Conservation (phyloP, 1,140 invertebrate genomes). For the Bombus difficillimus region DNA sequence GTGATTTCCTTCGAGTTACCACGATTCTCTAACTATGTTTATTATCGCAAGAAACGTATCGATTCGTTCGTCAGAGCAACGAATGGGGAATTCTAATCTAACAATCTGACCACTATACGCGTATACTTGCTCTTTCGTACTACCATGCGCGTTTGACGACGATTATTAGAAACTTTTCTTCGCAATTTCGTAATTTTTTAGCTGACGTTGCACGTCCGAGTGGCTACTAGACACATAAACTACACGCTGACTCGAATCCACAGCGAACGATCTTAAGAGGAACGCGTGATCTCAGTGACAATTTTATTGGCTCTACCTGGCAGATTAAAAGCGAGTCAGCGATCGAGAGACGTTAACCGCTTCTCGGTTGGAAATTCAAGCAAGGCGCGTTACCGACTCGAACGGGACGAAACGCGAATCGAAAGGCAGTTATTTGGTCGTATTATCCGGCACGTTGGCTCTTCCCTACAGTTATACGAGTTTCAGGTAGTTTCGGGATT, state of each 20-base stretch:
- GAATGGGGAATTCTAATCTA: background rate
- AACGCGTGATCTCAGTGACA: background rate
- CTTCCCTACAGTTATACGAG: slow-evolving; percentile 5
- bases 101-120: too few relatives aligned
- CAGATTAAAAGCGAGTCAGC: background rate
- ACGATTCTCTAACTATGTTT: background rate
- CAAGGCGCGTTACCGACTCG: background rate
- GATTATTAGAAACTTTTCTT: too few relatives aligned
- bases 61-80: background rate
- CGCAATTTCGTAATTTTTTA: background rate
- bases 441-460: background rate
- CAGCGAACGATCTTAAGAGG: background rate
- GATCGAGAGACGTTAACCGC: background rate
- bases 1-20: too few relatives aligned
- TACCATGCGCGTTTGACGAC: too few relatives aligned
- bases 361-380: background rate
- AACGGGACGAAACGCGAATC: background rate
- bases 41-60: background rate
- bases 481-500: slow-evolving; percentile 12
- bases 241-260: background rate
- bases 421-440: background rate
- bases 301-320: background rate
- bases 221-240: too few relatives aligned
- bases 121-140: too few relatives aligned
- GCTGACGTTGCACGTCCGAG: too few relatives aligned